Conservation (phyloP, 2,888 invertebrate genomes). For the Tetramorium bicarinatum region DNA sequence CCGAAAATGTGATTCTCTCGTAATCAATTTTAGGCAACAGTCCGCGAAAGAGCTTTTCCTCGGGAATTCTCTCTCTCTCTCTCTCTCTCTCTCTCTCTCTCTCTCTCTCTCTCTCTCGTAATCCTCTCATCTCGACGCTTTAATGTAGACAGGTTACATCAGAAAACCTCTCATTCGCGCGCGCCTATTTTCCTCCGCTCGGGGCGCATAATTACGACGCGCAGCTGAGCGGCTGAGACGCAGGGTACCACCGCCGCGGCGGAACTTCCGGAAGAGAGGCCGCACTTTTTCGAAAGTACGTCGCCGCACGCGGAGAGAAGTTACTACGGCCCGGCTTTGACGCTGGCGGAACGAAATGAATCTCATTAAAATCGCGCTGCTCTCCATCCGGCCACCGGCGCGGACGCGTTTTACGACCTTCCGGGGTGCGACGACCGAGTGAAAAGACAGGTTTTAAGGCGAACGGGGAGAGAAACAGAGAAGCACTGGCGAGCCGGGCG, state of each 20-base stretch:
- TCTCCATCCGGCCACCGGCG: slow-evolving; percentile 33
- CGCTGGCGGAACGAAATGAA: slow-evolving; percentile 64
- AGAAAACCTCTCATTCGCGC: slow-evolving; percentile 23
- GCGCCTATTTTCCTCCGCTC: slow-evolving; percentile 35
- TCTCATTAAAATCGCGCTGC: slow-evolving; percentile 73
- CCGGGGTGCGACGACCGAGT: slow-evolving; percentile 14
- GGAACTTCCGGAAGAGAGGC: slow-evolving; percentile 36
- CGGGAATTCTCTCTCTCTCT: background rate
- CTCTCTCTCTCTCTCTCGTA: background rate
- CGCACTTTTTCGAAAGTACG: slow-evolving; percentile 58
- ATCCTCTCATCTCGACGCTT: slow-evolving; percentile 39
- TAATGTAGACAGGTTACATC: slow-evolving; percentile 37
- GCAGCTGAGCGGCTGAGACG: slow-evolving; percentile 6
- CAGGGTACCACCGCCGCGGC: slow-evolving; percentile 8
- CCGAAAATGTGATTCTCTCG: background rate
- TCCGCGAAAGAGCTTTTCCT: background rate
- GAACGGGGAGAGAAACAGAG: background rate
- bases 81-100: too few relatives aligned
- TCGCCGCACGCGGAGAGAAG: slow-evolving; percentile 51
- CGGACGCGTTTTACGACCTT: slow-evolving; percentile 30
- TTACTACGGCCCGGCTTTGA: slow-evolving; percentile 58
- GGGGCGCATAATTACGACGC: slow-evolving; percentile 30
- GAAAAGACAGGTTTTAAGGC: slow-evolving; percentile 15
- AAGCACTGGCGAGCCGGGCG: background rate
- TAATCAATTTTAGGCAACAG: slow-evolving; percentile 17